A percentile compares a stretch with the other conserved stretches of the same genome.
These are phyloP conservation scores for Lithophane ornitopus DNA, from an alignment of 2,888 invertebrate genomes.

Conservation along the genomic window DNA sequence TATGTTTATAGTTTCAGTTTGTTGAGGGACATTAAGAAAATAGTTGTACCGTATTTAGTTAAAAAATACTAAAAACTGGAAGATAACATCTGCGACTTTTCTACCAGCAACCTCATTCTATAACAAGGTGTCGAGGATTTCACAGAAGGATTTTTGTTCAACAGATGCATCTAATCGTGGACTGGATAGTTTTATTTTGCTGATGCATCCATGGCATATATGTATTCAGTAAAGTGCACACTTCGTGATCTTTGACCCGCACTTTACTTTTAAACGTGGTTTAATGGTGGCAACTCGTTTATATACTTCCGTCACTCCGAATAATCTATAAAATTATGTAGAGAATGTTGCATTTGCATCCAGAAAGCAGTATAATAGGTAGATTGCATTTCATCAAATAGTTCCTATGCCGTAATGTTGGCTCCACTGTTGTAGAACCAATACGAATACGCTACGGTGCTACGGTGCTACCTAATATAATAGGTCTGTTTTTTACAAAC, in stretches of 20 bases:
- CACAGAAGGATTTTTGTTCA: background rate
- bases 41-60: background rate
- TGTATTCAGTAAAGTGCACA: too few species aligned
- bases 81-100: background rate
- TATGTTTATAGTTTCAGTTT: too few species aligned
- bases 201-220: background rate
- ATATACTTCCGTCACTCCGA: background rate
- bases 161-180: background rate
- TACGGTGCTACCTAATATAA: too few species aligned
- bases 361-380: conserved; percentile 3
- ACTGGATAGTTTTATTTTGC: background rate
- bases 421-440: too few species aligned
- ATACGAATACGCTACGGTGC: too few species aligned
- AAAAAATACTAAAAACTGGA: background rate
- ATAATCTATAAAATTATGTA: conserved; percentile 11
- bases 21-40: too few species aligned
- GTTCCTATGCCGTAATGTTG: too few species aligned
- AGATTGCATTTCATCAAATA: too few species aligned
- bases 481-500: too few species aligned
- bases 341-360: conserved; percentile 11
- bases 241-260: conserved; percentile 10
- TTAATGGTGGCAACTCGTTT: conserved; percentile 33
- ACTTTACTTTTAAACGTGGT: conserved; percentile 18
- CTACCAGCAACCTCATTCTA: background rate
- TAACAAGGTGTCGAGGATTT: background rate